Base-by-base conservation (phyloP, 2,113 vertebrate species). In the Gymnarchus niloticus region DNA sequence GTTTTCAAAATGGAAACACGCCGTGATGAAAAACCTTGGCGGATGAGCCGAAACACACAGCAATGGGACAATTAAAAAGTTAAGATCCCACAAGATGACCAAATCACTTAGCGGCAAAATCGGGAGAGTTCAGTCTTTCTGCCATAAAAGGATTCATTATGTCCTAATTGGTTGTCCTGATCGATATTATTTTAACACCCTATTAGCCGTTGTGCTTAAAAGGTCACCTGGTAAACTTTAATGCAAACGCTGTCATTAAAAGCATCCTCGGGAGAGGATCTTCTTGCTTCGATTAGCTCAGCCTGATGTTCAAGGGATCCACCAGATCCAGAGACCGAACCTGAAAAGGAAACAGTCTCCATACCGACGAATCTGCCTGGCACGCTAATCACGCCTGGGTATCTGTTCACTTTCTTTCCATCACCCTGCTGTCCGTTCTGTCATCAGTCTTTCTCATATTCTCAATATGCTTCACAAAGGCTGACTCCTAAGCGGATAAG, bases 31-130 rank as follows among this genome's bases (percentile, higher is more conserved):
- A n/a, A 57, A 44, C 41, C 25, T 82, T 57, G 10, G 28, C 6
- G 49, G 85, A 44, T 41, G 10, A 10, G 80, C 21, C 41, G 48
- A 73, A 85, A 86, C 51, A 81, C 19, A 19, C 46, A 44, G 48
- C 86, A 83, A 85, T 69, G 87, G 80, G 86, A 87, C 86, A 59
- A 85, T 81, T 88, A 87, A 85, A 83, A 86, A 85, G 37, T 83
- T 87, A 33, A 88, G 37, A 81, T 84, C 85, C 59, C 88, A 57
- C 28, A 84, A 44, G 61, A 84, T 83, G 82, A 83, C 78, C 85
- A 83, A 86, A 87, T 87, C 65, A 85, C 84, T 87, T 82, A 86
- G 83, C 80, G 56, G 83, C 85, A 82, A 86, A 89, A 86, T 76
- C 52, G 12, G 61, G 83, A 86, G 83, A 83, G 77, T 69, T 77